Evolutionary conservation across 1,140 invertebrate species (phyloP).

Genomic region (Atta texana): DNA sequence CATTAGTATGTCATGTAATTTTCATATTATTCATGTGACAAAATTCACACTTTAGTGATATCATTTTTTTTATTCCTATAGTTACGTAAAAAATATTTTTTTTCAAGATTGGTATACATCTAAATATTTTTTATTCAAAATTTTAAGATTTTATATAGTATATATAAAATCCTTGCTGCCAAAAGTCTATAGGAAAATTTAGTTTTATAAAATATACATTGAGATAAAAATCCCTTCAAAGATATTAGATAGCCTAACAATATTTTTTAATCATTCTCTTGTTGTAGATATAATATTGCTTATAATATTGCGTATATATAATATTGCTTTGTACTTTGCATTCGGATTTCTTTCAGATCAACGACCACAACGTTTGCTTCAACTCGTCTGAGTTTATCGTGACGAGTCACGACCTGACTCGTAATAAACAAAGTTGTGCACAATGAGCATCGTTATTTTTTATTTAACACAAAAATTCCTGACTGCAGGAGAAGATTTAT

Average conservation of each 20-base stretch:
- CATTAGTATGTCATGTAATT: slow-evolving; percentile 1
- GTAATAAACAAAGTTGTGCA: slow-evolving; percentile 1
- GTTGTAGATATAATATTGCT: neutral
- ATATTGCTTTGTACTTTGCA: slow-evolving; percentile 36
- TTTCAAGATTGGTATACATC: neutral
- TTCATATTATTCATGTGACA: neutral
- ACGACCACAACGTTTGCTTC: slow-evolving; percentile 29
- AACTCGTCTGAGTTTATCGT: neutral
- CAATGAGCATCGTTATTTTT: neutral
- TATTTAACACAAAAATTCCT: slow-evolving; percentile 18
- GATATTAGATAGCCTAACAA: neutral
- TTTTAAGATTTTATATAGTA: neutral
- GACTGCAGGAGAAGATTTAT: neutral
- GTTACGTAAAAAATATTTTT: neutral
- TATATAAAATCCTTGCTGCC: neutral
- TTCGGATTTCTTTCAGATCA: slow-evolving; percentile 30
- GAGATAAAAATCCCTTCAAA: neutral
- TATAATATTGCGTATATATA: neutral
- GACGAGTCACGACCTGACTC: neutral
- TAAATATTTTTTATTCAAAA: neutral
- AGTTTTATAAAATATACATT: neutral
- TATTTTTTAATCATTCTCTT: neutral
- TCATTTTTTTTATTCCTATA: neutral
- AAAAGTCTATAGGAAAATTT: neutral
- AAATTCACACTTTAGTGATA: neutral